Evolutionary conservation across 2,113 vertebrate genomes (phyloP), one percentile per base, ranked within the genome.

Genomic region (Grantiella picta): DNA sequence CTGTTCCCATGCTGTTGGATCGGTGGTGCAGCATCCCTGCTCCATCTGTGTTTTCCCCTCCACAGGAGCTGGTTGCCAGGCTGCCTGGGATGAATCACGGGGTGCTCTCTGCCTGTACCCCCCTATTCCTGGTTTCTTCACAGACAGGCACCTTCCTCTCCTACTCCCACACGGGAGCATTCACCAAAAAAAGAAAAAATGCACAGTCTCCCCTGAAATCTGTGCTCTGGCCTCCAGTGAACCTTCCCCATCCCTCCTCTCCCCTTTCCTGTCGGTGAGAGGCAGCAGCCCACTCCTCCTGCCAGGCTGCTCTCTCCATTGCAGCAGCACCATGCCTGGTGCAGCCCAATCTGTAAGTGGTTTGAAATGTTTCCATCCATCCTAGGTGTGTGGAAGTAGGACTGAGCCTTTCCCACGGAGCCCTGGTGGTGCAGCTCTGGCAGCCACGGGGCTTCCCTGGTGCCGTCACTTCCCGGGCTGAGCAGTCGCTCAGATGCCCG

Each of bases 281-380:
- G 36, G 83, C 7, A 42, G 82, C 15, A 8, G 5, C 56, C n/a
- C 2, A 0, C 45, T 73, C 15, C 18, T 35, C 63, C 66, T 38
- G 75, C 40, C 72, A 60, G 52, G 15, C 44, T 33, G 4, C 5
- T 53, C 9, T 50, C 7, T 23, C 35, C 23, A 0, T 15, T 12
- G 47, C 76, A 35, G 63, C 33, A 50, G 14, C 70, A 11, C 44
- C 0, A 0, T 35, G 69, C 72, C 31, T 0, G 1, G 12, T 36
- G 12, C 56, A 31, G 33, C 59, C 10, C 2, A 33, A 11, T 14
- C 57, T 8, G 0, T 4, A 0, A 25, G 17, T 0, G 2, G 3
- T 35, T 31, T 10, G 35, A 15, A 29, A 3, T 33, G 0, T 80
- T 80, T 61, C 21, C 15, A 0, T 2, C 3, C 63, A 69, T n/a